A percentile compares a stretch with the other conserved stretches of the same genome.
phyloP scores from a whole-genome alignment of 2,113 vertebrate species.

The Lates calcarifer region DNA sequence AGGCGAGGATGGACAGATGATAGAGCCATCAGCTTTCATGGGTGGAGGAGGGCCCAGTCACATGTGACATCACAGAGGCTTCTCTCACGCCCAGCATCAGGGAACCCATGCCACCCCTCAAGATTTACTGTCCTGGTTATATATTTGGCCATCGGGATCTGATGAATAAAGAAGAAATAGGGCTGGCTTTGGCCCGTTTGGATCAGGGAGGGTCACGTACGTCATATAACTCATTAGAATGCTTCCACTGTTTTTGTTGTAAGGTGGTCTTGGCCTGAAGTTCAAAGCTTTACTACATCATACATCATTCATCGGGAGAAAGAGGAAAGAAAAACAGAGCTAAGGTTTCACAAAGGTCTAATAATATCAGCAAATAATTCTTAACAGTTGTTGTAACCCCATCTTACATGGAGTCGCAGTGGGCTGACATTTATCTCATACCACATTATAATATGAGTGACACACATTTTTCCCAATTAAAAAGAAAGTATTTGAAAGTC shows the following conservation, averaged over 20 bases:
- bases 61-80: constrained; percentile 64
- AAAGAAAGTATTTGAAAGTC: neutral
- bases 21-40: constrained; percentile 77
- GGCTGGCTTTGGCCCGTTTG: neutral
- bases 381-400: constrained; percentile 61
- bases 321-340: constrained; percentile 64
- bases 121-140: constrained; percentile 51
- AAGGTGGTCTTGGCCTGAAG: constrained; percentile 55
- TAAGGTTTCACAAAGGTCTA: constrained; percentile 71
- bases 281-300: constrained; percentile 55
- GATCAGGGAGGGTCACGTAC: constrained; percentile 22
- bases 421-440: constrained; percentile 17
- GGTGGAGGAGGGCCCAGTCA: constrained; percentile 44
- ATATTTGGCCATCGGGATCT: neutral
- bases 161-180: constrained; percentile 16
- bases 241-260: constrained; percentile 44
- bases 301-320: constrained; percentile 56
- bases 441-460: neutral
- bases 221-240: constrained; percentile 20
- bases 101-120: neutral
- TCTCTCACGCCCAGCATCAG: constrained; percentile 36
- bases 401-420: constrained; percentile 1
- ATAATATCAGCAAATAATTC: constrained; percentile 59
- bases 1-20: constrained; percentile 69
- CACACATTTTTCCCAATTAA: neutral